phyloP scores from a whole-genome alignment of 2,113 vertebrate genomes.

The Tylochromis polylepis region DNA sequence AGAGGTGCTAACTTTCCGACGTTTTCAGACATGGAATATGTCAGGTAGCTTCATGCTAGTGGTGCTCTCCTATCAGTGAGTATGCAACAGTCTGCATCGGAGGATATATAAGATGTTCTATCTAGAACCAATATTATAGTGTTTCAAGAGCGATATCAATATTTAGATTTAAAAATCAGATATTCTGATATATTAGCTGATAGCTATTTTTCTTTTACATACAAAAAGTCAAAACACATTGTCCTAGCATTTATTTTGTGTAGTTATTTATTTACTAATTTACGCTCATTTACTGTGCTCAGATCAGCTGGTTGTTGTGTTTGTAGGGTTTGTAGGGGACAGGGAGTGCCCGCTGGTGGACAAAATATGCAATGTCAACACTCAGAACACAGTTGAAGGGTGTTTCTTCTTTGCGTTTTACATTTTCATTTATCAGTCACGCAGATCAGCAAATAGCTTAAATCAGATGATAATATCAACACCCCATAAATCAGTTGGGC shows the following conservation, averaged over 20 bases:
- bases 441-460: background rate
- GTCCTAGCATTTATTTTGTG: background rate
- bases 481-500: background rate
- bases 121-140: background rate
- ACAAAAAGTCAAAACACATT: background rate
- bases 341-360: background rate
- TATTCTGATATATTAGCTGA: too few relatives aligned
- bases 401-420: background rate
- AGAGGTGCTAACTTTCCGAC: background rate
- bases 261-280: background rate
- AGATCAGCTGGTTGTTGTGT: background rate
- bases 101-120: background rate
- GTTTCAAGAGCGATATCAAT: background rate
- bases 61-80: background rate
- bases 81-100: background rate
- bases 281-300: rapidly evolving
- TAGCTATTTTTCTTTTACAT: background rate
- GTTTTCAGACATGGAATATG: background rate
- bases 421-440: background rate
- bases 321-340: background rate
- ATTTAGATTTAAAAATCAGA: background rate
- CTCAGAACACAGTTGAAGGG: background rate
- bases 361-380: background rate
- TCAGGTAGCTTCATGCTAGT: background rate
- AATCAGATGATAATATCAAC: background rate